These are phyloP conservation scores for Stigmatopora nigra DNA, from an alignment of 2,113 vertebrate genomes.

Conservation along the genomic window DNA sequence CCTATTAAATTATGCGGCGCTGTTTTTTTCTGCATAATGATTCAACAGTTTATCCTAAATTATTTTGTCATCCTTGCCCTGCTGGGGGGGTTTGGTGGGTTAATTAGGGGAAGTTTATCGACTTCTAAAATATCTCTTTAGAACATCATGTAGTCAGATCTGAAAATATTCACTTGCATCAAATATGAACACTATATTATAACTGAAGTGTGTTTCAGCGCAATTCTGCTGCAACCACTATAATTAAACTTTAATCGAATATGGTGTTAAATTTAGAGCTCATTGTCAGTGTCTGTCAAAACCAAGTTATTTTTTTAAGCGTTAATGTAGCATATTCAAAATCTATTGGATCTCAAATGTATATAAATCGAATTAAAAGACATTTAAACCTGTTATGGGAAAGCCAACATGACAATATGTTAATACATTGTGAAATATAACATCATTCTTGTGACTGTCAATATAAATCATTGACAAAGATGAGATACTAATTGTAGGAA, in stretches of 20 bases:
- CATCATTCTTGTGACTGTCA: too few relatives aligned
- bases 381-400: too few relatives aligned
- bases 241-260: background rate
- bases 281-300: background rate
- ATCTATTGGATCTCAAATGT: background rate
- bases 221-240: background rate
- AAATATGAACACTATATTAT: background rate
- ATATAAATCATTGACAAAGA: background rate
- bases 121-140: conserved; percentile 1
- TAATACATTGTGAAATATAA: too few relatives aligned
- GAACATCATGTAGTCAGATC: background rate
- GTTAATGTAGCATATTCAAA: background rate
- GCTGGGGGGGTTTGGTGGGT: conserved; percentile 1
- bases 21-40: conserved; percentile 13
- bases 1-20: conserved; percentile 11
- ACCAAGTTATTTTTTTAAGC: background rate
- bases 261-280: background rate
- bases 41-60: conserved; percentile 2
- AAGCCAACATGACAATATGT: too few relatives aligned
- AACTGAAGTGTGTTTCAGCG: background rate
- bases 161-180: background rate
- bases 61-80: conserved; percentile 6
- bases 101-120: conserved; percentile 19
- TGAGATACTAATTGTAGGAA: background rate
- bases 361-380: too few relatives aligned